phyloP scores from a whole-genome alignment of 2,888 invertebrate species.

The Sinodicranocentrus sp. region DNA sequence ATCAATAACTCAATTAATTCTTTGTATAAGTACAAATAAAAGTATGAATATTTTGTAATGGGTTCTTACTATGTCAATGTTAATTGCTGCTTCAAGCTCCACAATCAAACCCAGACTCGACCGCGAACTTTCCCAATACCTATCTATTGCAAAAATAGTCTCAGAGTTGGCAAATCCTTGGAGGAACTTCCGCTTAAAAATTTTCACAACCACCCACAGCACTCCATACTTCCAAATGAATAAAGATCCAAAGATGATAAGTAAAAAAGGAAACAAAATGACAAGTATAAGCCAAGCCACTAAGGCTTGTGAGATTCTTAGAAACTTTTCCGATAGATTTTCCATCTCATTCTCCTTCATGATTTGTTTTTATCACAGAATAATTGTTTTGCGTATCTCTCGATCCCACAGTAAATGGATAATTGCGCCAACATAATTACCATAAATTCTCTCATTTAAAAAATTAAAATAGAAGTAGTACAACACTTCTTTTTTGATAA shows the following conservation, averaged over 20 bases:
- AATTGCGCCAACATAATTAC: background rate
- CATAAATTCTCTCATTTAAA: background rate
- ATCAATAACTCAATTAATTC: background rate
- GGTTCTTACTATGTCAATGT: constrained; percentile 64
- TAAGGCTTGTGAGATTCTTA: constrained; percentile 44
- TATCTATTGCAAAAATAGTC: constrained; percentile 57
- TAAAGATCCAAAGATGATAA: constrained; percentile 45
- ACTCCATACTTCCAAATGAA: constrained; percentile 67
- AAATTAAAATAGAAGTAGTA: background rate
- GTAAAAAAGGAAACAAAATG: constrained; percentile 50
- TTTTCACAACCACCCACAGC: constrained; percentile 59
- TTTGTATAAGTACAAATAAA: background rate
- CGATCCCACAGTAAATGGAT: background rate
- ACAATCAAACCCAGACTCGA: constrained; percentile 63
- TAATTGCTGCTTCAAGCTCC: constrained; percentile 63
- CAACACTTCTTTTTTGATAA: background rate
- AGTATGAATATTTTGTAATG: background rate
- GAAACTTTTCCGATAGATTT: constrained; percentile 30
- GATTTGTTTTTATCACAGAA: background rate
- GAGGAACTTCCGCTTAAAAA: constrained; percentile 69
- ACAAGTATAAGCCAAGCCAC: constrained; percentile 63
- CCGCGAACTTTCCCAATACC: constrained; percentile 64
- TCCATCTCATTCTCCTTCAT: constrained; percentile 42
- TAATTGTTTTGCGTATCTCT: background rate
- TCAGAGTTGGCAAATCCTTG: constrained; percentile 48